Base-by-base conservation (phyloP, 2,113 vertebrate species). In the Vombatus ursinus region DNA sequence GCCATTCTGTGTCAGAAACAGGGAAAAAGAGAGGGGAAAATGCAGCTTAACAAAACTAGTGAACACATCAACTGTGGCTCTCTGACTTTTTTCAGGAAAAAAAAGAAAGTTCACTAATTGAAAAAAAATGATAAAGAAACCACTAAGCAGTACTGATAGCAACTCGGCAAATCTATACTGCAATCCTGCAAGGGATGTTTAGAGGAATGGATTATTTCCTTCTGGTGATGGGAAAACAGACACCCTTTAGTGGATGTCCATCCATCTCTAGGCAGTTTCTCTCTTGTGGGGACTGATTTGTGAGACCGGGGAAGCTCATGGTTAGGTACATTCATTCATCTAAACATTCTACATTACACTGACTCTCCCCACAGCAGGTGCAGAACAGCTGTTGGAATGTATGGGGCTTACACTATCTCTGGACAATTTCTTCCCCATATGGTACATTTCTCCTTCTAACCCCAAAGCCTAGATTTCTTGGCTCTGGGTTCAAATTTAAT, bases 1-100 rank as follows among this genome's bases (percentile, higher is more conserved):
- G n/a, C 19, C 68, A 84, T 84, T 84, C 19, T 84, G 68, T 84
- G 19, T 84, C 19, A 84, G n/a, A 84, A 84, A n/a, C n/a, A 23
- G n/a, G 23, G 68, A 22, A n/a, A 77, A 44, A 77, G 22, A 77
- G 6, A 8, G n/a, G 68, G 68, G 37, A 16, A 8, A 44, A 84
- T 84, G 19, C 7, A 44, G 68, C 2, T 84, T 84, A 44, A 84
- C 37, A 84, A 44, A 84, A 84, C 68, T 44, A 84, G n/a, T n/a
- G n/a, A 84, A 44, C 19, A 44, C n/a, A 44, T 44, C 68, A 44
- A 23, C 68, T 84, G 2, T 44, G 68, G n/a, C 37, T 84, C 94
- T 97, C 96, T 97, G 92, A 92, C 61, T 98, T 97, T 97, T 95
- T 96, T 90, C 91, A 93, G 90, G 95, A 94, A 95, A 97, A 97